A percentile compares a stretch with the other conserved stretches of the same genome.
These are phyloP conservation scores for Zoanthus solanderi DNA, from an alignment of 92 coral and sea anemone species.

Conservation along the genomic window DNA sequence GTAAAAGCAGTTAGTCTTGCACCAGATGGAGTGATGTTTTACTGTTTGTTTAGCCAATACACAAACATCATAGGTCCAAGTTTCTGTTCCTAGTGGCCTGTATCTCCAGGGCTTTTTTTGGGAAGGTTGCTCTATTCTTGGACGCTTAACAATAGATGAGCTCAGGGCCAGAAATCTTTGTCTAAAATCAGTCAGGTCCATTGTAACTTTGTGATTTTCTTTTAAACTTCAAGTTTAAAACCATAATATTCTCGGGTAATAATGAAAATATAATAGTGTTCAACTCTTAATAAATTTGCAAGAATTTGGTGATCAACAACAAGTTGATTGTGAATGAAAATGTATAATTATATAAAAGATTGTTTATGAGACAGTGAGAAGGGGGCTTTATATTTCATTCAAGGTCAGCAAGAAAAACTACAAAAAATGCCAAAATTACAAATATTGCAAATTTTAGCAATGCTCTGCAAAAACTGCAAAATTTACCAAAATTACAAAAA, in stretches of 20 bases:
- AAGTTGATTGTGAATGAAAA: not conserved
- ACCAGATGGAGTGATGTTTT: not conserved
- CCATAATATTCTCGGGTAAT: constrained; percentile 5
- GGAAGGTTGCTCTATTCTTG: constrained; percentile 13
- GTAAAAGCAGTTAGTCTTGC: not conserved
- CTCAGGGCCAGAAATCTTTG: constrained; percentile 10
- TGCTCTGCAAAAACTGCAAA: not conserved
- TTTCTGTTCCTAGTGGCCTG: not conserved
- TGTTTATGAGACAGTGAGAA: not conserved
- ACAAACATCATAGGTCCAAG: constrained; percentile 13
- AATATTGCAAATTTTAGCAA: not conserved
- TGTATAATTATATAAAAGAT: not conserved
- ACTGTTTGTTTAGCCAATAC: not conserved
- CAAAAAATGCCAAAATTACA: not conserved
- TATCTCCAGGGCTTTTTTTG: constrained; percentile 17
- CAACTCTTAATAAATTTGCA: not conserved
- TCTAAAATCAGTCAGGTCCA: not conserved
- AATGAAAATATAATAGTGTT: constrained; percentile 10
- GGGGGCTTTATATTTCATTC: not conserved
- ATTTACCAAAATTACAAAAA: not conserved
- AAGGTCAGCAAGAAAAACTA: not conserved
- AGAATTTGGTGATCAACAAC: not conserved
- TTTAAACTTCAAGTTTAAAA: not conserved
- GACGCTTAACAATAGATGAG: constrained; percentile 14
- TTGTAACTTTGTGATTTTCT: constrained; percentile 11